These are phyloP conservation scores for Sus scrofa DNA, from an alignment of 2,113 vertebrate genomes.

Conservation along the genomic window DNA sequence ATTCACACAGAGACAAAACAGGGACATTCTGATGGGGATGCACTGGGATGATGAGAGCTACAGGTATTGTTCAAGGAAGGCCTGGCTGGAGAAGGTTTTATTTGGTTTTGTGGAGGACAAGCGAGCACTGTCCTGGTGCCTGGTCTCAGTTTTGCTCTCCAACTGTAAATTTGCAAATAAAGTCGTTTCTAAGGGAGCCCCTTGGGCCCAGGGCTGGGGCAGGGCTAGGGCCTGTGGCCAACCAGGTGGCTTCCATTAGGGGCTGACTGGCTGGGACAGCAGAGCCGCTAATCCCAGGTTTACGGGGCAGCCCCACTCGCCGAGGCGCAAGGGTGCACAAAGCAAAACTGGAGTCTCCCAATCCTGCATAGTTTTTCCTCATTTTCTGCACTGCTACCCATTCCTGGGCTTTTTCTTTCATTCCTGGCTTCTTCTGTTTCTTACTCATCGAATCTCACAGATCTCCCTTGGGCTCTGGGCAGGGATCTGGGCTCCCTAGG, in stretches of 20 bases:
- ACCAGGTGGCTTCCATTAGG: constrained; percentile 74
- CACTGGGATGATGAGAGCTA: too few relatives aligned
- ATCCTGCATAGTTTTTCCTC: neutral
- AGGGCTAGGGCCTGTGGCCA: constrained; percentile 3
- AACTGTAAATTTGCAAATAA: constrained; percentile 42
- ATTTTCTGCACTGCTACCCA: neutral
- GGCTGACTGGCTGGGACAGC: constrained; percentile 23
- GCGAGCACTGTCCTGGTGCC: neutral
- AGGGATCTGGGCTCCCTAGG: neutral
- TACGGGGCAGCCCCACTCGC: neutral
- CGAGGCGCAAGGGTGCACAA: constrained; percentile 12
- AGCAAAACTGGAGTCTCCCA: constrained; percentile 58
- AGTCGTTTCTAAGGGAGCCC: neutral
- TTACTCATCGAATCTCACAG: neutral
- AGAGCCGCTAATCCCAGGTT: constrained; percentile 54
- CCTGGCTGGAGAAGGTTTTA: neutral
- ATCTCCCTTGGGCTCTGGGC: neutral
- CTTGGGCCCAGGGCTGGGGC: neutral
- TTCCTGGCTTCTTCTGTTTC: constrained; percentile 34
- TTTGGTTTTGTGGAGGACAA: neutral
- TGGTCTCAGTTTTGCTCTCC: neutral
- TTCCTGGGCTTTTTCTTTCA: neutral
- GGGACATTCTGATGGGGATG: neutral
- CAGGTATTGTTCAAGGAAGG: neutral
- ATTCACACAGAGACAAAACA: neutral